A percentile compares a stretch with the other conserved stretches of the same genome.
Conservation (phyloP, 2,888 invertebrate genomes). For the Priocnemis perturbator region DNA sequence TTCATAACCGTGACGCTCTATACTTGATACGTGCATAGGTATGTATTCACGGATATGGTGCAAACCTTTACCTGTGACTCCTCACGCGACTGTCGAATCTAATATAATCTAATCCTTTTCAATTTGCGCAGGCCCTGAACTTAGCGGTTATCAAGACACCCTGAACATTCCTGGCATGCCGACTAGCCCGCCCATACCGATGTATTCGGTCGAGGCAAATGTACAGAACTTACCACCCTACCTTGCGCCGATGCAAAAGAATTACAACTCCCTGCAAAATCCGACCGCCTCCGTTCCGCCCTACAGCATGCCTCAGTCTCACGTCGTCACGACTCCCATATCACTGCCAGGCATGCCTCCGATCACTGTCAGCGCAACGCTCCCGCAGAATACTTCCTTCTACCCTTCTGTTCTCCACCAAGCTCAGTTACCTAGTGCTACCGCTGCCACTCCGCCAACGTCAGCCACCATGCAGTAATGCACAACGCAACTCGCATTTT, state of each 20-base stretch:
- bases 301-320: conserved; percentile 59
- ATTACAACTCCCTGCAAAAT: conserved; percentile 54
- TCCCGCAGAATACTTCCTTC: conserved; percentile 77
- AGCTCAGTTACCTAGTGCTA: too few species aligned
- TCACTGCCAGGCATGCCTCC: conserved; percentile 88
- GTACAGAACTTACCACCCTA: conserved; percentile 21
- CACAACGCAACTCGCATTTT: too few species aligned
- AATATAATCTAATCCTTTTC: too few species aligned
- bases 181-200: conserved; percentile 57
- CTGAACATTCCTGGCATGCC: conserved; percentile 73
- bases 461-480: too few species aligned
- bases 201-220: conserved; percentile 36
- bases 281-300: conserved; percentile 68
- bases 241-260: conserved; percentile 37
- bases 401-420: conserved; percentile 64
- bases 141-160: conserved; percentile 55
- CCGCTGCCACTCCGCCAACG: too few species aligned
- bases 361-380: conserved; percentile 85
- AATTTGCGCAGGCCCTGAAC: conserved; percentile 33
- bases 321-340: conserved; percentile 81
- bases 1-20: too few species aligned
- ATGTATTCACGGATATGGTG: too few species aligned
- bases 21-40: too few species aligned
- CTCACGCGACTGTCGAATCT: too few species aligned
- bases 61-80: too few species aligned